Conservation (phyloP, 2,113 vertebrate species). For the Agapornis roseicollis region DNA sequence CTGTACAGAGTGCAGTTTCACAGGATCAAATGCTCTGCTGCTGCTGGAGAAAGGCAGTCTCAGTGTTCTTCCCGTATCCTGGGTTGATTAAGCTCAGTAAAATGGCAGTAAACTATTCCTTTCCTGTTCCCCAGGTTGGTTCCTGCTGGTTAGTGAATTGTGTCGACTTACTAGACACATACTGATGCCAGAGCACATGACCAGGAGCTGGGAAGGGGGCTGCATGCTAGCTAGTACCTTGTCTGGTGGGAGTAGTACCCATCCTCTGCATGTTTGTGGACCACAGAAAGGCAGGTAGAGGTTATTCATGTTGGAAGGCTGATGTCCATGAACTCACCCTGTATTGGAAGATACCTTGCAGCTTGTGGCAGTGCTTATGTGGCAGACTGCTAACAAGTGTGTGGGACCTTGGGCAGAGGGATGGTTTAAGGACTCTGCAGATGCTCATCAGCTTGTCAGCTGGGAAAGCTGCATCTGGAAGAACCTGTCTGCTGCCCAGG, state of each 20-base stretch:
- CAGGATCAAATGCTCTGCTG: neutral
- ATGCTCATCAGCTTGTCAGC: neutral
- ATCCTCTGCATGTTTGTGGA: neutral
- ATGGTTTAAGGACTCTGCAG: neutral
- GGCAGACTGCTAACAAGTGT: neutral
- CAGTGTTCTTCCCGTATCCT: neutral
- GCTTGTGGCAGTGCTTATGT: neutral
- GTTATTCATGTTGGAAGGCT: neutral
- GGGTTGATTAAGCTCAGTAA: neutral
- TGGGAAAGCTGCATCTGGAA: neutral
- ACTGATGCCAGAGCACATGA: neutral
- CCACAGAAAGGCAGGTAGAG: neutral
- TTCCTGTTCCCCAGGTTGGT: neutral
- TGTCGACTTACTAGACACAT: neutral
- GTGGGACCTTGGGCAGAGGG: neutral
- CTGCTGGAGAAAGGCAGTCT: neutral
- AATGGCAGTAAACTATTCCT: neutral
- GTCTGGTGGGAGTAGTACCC: neutral
- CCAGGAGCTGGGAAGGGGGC: neutral
- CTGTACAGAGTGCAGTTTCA: neutral
- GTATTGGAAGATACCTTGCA: neutral
- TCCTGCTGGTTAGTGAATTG: neutral
- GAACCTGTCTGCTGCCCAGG: neutral
- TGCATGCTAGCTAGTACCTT: neutral
- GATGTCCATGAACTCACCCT: neutral